These are phyloP conservation scores for Perodicticus potto DNA, from an alignment of 2,797 vertebrate genomes.

Conservation along the genomic window DNA sequence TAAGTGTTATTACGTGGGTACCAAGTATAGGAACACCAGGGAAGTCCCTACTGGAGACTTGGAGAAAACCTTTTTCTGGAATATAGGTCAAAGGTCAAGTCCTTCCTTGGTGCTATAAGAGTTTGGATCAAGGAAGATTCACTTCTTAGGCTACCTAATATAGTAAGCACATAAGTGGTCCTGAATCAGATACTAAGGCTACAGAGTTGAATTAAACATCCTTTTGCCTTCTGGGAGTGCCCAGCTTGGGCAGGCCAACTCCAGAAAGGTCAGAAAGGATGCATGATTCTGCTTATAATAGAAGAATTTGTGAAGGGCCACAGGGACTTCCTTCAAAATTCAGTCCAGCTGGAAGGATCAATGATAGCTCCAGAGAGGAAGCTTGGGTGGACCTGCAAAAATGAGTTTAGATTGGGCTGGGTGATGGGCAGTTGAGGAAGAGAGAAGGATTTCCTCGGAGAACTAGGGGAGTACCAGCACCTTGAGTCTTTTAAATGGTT, in stretches of 20 bases:
- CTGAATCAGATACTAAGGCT: not conserved
- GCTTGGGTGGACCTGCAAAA: not conserved
- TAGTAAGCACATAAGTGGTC: not conserved
- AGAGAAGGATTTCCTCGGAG: not conserved
- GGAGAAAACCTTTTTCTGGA: not conserved
- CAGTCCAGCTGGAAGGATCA: not conserved
- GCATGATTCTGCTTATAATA: not conserved
- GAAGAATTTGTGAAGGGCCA: not conserved
- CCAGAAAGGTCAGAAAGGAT: not conserved
- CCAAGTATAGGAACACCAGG: not conserved
- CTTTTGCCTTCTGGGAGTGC: not conserved
- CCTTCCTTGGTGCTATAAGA: not conserved
- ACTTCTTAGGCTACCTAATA: not conserved
- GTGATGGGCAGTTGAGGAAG: not conserved
- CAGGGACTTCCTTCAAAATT: not conserved
- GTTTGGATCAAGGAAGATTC: not conserved
- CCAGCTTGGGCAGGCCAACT: not conserved
- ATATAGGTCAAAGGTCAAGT: not conserved
- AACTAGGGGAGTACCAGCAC: fast-evolving
- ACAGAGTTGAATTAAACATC: not conserved
- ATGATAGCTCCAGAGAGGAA: not conserved
- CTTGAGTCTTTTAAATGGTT: not conserved
- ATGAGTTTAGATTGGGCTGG: not conserved
- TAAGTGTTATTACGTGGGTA: not conserved
- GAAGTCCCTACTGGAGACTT: not conserved